Percentiles rank a stretch among this genome's conserved stretches.
These are phyloP conservation scores for Fregata magnificens DNA, from an alignment of 2,113 vertebrate genomes.

Conservation along the genomic window DNA sequence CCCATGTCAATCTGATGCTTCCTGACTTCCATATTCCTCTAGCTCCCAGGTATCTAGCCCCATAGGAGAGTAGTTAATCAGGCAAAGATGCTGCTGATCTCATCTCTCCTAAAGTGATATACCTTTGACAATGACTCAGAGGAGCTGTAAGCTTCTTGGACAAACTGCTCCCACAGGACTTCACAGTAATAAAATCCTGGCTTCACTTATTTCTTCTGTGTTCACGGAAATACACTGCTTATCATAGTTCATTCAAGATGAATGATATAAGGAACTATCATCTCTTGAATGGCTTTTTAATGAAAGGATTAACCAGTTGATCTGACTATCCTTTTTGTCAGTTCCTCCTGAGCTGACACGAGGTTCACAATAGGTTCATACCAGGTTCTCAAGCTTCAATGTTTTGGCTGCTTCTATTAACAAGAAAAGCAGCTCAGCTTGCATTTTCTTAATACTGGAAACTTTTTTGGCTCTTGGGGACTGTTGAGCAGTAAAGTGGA, in stretches of 20 bases:
- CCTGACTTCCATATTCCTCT: not conserved
- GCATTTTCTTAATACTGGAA: not conserved
- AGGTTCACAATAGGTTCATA: conserved; percentile 1
- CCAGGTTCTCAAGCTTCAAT: not conserved
- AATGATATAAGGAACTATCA: not conserved
- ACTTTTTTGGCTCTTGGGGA: not conserved
- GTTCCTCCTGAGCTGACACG: not conserved
- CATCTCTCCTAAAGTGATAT: not conserved
- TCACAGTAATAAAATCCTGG: not conserved
- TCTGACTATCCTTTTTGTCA: conserved; percentile 3
- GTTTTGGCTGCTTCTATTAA: not conserved
- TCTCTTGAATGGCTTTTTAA: not conserved
- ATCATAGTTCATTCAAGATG: not conserved
- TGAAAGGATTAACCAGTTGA: not conserved
- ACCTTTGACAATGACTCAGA: not conserved
- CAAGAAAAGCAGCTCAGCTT: not conserved
- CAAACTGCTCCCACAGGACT: conserved; percentile 5
- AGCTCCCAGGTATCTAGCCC: not conserved
- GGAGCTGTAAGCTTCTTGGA: not conserved
- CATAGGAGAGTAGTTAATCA: not conserved
- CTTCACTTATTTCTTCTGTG: not conserved
- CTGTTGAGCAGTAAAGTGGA: not conserved
- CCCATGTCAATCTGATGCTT: not conserved
- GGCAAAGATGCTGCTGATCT: not conserved
- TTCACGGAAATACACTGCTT: not conserved